Evolutionary conservation across 2,888 invertebrate genomes (phyloP), one percentile per base, ranked within the genome.

Genomic region (Calameuta pallipes): DNA sequence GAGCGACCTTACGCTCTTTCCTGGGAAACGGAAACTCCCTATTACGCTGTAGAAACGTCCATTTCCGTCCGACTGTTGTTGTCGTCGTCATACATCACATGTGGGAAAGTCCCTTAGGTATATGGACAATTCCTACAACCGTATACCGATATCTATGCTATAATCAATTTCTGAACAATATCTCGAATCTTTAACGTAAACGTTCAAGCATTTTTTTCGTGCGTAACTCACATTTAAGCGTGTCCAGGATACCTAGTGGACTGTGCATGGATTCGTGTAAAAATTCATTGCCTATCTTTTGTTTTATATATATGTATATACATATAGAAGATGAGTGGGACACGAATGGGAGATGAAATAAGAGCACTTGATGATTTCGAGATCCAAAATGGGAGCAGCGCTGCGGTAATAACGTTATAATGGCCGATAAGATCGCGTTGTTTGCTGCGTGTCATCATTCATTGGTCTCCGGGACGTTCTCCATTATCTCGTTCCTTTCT

Each of bases 21-120:
- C 56, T 56, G 56, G 56, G 56, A 88, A 89, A 85, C 89, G 89
- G 89, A 89, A 89, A 88, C 85, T 76, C 83, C 84, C 86, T 85
- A 89, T 90, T 90, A 89, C 87, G 88, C 88, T 89, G 89, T 89
- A 86, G 87, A 89, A 89, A 89, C 88, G 89, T 88, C 89, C 88
- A 89, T 89, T 86, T 87, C 84, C 83, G 80, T 84, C 80, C 81
- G 78, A 82, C 80, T 33, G 82, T 81, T 79, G 85, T 85, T 85
- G 85, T 85, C 83, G 83, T 81, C 41, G 23, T 56, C 23, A 56
- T 56, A 56, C 23, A 56, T 9, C 1, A 23, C 56, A 56, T 23
- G 56, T 56, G 56, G 56, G 56, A 56, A 56, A 56, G 56, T 56
- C 9, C 1, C 23, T 56, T 56, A 9, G 23, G 15, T 56, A 9